A percentile compares a stretch with the other conserved stretches of the same genome.
These are phyloP conservation scores for Leuctra nigra DNA, from an alignment of 2,888 invertebrate genomes.

Conservation along the genomic window DNA sequence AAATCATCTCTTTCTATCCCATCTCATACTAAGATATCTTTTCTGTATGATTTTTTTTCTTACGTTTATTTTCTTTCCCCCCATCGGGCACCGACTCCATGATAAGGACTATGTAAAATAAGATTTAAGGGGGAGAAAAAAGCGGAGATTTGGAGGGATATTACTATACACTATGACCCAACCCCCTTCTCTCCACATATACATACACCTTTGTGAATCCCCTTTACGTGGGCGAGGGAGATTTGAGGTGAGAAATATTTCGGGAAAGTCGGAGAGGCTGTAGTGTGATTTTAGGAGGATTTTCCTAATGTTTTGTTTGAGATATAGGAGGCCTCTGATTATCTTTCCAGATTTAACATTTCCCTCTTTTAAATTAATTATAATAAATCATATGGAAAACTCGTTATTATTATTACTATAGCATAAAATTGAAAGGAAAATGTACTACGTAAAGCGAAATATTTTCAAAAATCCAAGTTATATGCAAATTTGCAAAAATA, in stretches of 20 bases:
- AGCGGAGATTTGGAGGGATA: conserved; percentile 2
- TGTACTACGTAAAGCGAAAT: too few species aligned
- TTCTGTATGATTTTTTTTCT: conserved; percentile 9
- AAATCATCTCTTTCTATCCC: neutral
- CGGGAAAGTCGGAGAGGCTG: neutral
- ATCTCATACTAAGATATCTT: neutral
- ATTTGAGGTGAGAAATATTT: conserved; percentile 12
- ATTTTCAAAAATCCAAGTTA: too few species aligned
- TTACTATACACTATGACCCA: conserved; percentile 7
- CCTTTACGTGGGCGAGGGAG: neutral
- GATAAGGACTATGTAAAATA: conserved; percentile 18
- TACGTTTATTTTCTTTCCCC: neutral
- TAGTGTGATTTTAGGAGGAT: too few species aligned
- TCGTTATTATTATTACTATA: too few species aligned
- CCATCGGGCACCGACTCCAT: conserved; percentile 6
- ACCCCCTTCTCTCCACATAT: too few species aligned
- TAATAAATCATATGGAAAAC: too few species aligned
- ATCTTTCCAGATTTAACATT: too few species aligned
- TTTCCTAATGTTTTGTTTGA: too few species aligned
- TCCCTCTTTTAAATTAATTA: too few species aligned
- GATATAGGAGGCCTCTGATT: too few species aligned
- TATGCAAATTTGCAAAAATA: too few species aligned
- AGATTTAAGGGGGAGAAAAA: conserved; percentile 5
- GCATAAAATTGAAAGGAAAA: too few species aligned
- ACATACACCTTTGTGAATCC: conserved; percentile 1